Evolutionary conservation across 2,113 vertebrate species (phyloP).

Genomic region (Toxotes jaculatrix): DNA sequence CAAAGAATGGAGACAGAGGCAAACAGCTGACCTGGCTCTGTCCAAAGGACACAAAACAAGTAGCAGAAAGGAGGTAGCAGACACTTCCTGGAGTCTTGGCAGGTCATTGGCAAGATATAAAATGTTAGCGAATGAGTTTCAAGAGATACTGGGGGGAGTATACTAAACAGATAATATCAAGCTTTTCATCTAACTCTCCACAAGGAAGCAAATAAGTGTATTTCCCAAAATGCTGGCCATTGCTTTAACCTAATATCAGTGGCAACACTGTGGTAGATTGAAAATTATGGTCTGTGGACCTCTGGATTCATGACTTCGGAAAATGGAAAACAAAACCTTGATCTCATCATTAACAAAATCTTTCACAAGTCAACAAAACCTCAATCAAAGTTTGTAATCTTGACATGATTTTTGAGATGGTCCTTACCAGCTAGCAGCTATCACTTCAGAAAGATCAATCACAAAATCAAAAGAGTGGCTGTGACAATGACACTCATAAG

Average conservation of each 20-base stretch:
- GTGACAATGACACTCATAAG: background rate
- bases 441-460: background rate
- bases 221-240: too few species aligned
- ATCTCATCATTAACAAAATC: background rate
- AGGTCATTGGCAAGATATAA: background rate
- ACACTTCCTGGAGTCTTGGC: too few species aligned
- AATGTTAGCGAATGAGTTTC: background rate
- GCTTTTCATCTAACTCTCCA: too few species aligned
- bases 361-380: too few species aligned
- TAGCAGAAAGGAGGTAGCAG: background rate
- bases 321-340: background rate
- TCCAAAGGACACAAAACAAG: background rate
- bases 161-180: background rate
- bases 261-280: background rate
- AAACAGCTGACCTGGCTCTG: background rate
- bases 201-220: too few species aligned
- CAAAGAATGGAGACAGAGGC: background rate
- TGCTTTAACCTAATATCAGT: background rate
- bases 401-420: background rate
- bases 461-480: background rate
- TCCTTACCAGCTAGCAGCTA: background rate
- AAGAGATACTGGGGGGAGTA: background rate
- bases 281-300: background rate
- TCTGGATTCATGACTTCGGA: too few species aligned
- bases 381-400: too few species aligned